phyloP scores from a whole-genome alignment of 1,140 invertebrate genomes.

The Drosophila carrolli region DNA sequence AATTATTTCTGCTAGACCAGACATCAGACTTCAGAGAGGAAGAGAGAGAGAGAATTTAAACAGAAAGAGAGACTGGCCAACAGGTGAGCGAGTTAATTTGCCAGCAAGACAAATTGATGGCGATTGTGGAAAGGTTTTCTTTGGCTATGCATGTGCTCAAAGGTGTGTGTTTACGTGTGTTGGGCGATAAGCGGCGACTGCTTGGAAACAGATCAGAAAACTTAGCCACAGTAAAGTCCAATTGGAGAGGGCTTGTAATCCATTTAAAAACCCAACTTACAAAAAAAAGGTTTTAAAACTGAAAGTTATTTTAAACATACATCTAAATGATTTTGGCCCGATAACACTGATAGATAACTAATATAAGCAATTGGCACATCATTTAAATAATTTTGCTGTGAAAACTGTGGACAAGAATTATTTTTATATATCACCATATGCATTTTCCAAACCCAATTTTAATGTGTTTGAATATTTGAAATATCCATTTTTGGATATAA shows the following conservation, averaged over 20 bases:
- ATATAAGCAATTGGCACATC: too few relatives aligned
- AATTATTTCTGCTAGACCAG: conserved; percentile 48
- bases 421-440: too few relatives aligned
- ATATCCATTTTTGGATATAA: too few relatives aligned
- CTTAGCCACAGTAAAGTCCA: conserved; percentile 11
- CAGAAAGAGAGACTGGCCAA: conserved; percentile 13
- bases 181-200: conserved; percentile 62
- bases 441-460: too few relatives aligned
- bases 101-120: conserved; percentile 77
- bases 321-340: too few relatives aligned
- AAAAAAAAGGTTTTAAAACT: too few relatives aligned
- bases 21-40: conserved; percentile 14
- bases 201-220: conserved; percentile 53
- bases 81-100: conserved; percentile 64
- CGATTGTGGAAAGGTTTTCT: conserved; percentile 74
- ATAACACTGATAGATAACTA: too few relatives aligned
- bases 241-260: background rate
- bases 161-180: conserved; percentile 29
- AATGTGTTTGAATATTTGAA: too few relatives aligned
- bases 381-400: too few relatives aligned
- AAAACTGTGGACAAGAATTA: too few relatives aligned
- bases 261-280: too few relatives aligned
- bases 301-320: too few relatives aligned
- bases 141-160: conserved; percentile 35
- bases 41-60: background rate